These are phyloP conservation scores for Epistrophe grossulariae DNA, from an alignment of 2,888 invertebrate genomes.

Conservation along the genomic window DNA sequence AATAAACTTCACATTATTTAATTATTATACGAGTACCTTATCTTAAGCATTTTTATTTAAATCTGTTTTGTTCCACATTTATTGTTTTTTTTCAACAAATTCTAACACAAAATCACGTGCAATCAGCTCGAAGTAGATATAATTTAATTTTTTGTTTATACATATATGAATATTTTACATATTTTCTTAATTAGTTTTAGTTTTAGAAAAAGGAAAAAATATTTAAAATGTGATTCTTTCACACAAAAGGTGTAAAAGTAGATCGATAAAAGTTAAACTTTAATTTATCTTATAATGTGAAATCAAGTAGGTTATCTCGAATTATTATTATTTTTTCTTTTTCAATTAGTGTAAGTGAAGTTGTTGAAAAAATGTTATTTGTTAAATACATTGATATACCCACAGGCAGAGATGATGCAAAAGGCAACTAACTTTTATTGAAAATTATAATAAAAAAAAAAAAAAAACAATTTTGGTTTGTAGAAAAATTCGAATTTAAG, in stretches of 20 bases:
- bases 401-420: conserved; percentile 61
- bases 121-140: conserved; percentile 49
- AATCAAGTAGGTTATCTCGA: conserved; percentile 60
- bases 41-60: conserved; percentile 1
- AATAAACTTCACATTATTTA: background rate
- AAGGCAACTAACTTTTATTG: conserved; percentile 6
- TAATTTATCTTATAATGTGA: conserved; percentile 53
- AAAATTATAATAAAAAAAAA: background rate
- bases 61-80: background rate
- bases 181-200: background rate
- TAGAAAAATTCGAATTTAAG: conserved; percentile 44
- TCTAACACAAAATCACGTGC: conserved; percentile 27
- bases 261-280: conserved; percentile 49
- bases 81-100: background rate
- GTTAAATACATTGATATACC: conserved; percentile 48
- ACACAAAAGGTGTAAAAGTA: conserved; percentile 28
- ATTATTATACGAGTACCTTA: background rate
- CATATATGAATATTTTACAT: background rate
- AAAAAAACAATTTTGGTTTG: conserved; percentile 14
- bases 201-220: conserved; percentile 12
- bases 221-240: conserved; percentile 19
- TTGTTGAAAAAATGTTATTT: conserved; percentile 71
- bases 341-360: conserved; percentile 35
- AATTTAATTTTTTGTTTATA: conserved; percentile 8
- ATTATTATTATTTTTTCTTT: conserved; percentile 55